Percentiles rank a stretch among this genome's conserved stretches.
phyloP scores from a whole-genome alignment of 1,140 invertebrate genomes.

The Habropoda laboriosa region DNA sequence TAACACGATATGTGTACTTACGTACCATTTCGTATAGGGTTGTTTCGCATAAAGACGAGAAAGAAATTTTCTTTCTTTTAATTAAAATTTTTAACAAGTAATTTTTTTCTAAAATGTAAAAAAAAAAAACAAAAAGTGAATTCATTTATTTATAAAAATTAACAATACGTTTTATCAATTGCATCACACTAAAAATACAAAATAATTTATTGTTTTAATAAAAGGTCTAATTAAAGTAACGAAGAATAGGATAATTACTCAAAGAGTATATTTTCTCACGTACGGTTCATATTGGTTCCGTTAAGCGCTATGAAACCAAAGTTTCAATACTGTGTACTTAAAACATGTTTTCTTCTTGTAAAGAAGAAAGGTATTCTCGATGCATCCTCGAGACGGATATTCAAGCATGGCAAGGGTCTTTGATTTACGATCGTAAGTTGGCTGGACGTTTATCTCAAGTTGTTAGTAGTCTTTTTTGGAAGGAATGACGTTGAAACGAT shows the following conservation, averaged over 20 bases:
- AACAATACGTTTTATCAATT: background rate
- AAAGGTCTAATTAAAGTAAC: background rate
- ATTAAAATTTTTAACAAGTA: background rate
- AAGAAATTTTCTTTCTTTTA: background rate
- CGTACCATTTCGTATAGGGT: background rate
- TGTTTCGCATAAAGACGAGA: no score
- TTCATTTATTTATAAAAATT: background rate
- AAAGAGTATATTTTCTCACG: background rate
- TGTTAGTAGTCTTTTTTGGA: conserved; percentile 5
- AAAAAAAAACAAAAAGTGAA: background rate
- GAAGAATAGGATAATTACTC: background rate
- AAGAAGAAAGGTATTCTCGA: background rate
- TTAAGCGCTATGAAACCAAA: background rate
- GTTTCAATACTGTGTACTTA: background rate
- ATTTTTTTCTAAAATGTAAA: background rate
- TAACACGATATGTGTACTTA: background rate
- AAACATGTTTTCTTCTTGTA: background rate
- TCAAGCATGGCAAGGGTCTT: conserved; percentile 2
- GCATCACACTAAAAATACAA: background rate
- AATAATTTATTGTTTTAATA: background rate
- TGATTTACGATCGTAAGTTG: conserved; percentile 11
- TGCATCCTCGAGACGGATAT: background rate
- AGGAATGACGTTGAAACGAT: conserved; percentile 3
- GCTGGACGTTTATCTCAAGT: conserved; percentile 8
- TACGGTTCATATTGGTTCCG: no score